Conservation (phyloP, 2,888 invertebrate species). For the Lasioglossum malachurum region DNA sequence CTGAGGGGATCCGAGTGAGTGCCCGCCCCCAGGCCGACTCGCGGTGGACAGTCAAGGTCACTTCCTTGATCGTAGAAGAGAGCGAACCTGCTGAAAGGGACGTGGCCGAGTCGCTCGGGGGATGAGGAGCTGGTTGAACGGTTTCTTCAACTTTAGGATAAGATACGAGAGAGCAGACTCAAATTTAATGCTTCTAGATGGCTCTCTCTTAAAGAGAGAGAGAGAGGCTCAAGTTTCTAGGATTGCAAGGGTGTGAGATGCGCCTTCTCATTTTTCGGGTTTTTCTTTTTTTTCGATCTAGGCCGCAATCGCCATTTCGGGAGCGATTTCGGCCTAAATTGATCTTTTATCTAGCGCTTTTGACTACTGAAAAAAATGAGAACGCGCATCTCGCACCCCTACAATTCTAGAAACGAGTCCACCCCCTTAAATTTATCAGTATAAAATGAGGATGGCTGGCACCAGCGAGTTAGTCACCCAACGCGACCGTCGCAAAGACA, state of each 20-base stretch:
- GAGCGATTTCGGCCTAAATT: too few relatives aligned
- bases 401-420: too few relatives aligned
- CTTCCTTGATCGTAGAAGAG: background rate
- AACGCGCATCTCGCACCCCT: too few relatives aligned
- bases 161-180: background rate
- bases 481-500: background rate
- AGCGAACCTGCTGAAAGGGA: background rate
- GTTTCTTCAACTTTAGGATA: background rate
- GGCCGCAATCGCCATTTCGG: too few relatives aligned
- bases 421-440: background rate
- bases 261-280: too few relatives aligned
- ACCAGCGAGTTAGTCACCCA: background rate
- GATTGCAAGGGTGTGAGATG: too few relatives aligned
- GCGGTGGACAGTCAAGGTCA: constrained; percentile 16
- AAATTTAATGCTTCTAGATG: background rate
- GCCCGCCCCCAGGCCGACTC: background rate
- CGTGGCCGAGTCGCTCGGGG: background rate
- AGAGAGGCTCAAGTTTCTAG: too few relatives aligned
- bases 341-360: too few relatives aligned
- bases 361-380: too few relatives aligned
- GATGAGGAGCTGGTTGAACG: background rate
- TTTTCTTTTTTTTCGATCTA: too few relatives aligned
- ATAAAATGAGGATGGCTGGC: background rate
- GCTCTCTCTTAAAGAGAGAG: too few relatives aligned
- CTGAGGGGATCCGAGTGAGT: background rate